These are phyloP conservation scores for Dicaeum eximium DNA, from an alignment of 2,113 vertebrate genomes.

Conservation along the genomic window DNA sequence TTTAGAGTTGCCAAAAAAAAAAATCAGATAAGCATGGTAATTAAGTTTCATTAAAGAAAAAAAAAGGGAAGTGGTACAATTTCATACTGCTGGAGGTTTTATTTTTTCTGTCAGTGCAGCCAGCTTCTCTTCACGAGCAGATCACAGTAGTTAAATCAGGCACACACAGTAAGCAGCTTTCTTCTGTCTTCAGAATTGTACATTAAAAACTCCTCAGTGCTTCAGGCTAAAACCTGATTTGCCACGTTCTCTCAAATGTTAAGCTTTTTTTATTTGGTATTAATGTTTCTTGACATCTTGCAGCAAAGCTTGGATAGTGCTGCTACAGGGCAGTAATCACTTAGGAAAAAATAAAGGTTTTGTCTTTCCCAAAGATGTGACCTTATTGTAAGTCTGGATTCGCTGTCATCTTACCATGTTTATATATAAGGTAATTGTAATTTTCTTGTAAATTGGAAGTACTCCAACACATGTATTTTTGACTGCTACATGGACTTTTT, in stretches of 20 bases:
- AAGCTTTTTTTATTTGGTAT: conserved; percentile 5
- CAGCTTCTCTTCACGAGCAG: not conserved
- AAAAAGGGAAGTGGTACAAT: not conserved
- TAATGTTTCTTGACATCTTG: conserved; percentile 47
- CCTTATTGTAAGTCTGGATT: not conserved
- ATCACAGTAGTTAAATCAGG: conserved; percentile 23
- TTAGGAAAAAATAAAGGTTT: not conserved
- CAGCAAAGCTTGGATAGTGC: not conserved
- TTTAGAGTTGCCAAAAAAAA: not conserved
- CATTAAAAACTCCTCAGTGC: conserved; percentile 16
- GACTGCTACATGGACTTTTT: not conserved
- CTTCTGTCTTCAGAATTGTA: conserved; percentile 33
- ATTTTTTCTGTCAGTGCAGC: not conserved
- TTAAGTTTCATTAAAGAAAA: not conserved
- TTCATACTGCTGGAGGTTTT: not conserved
- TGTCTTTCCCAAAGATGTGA: not conserved
- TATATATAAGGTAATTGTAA: not conserved
- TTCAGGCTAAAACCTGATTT: conserved; percentile 52
- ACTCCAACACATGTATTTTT: not conserved
- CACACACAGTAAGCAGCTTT: conserved; percentile 35
- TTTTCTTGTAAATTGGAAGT: not conserved
- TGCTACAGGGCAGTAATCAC: not conserved
- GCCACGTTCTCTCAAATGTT: conserved; percentile 23
- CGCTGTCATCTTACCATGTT: not conserved
- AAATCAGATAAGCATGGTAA: not conserved